Evolutionary conservation across 2,888 invertebrate genomes (phyloP).

Genomic region (Beris chalybata): DNA sequence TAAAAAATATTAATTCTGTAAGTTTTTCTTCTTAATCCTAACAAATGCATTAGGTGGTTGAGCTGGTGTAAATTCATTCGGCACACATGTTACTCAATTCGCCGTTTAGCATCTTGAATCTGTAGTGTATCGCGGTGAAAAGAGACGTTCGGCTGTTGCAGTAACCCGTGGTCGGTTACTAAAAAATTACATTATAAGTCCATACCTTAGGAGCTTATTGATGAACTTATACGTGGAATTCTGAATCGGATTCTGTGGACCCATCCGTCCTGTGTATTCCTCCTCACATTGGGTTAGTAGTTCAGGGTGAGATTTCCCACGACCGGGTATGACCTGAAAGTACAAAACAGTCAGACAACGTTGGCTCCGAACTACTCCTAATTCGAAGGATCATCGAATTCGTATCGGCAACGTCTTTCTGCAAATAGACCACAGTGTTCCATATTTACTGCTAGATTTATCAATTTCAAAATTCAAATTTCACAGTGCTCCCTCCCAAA

Average conservation of each 20-base stretch:
- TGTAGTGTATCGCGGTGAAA: slow-evolving; percentile 59
- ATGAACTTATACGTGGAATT: slow-evolving; percentile 69
- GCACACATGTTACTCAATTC: slow-evolving; percentile 73
- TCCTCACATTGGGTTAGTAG: slow-evolving; percentile 75
- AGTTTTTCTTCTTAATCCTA: slow-evolving; percentile 6
- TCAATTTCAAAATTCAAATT: no score
- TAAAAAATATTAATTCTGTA: not conserved
- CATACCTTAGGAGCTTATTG: slow-evolving; percentile 67
- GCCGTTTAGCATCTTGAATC: slow-evolving; percentile 57
- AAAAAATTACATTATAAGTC: slow-evolving; percentile 49
- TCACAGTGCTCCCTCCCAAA: no score
- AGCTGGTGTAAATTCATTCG: slow-evolving; percentile 64
- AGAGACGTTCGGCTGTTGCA: slow-evolving; percentile 83
- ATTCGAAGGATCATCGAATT: slow-evolving; percentile 87
- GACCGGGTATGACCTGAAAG: slow-evolving; percentile 76
- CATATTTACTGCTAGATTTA: no score
- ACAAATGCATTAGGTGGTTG: slow-evolving; percentile 67
- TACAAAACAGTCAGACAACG: not conserved
- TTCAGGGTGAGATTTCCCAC: slow-evolving; percentile 78
- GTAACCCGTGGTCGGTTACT: slow-evolving; percentile 69
- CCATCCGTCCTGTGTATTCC: slow-evolving; percentile 61
- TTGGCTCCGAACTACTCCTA: not conserved
- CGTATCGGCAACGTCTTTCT: slow-evolving; percentile 65
- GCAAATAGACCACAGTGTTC: slow-evolving; percentile 63
- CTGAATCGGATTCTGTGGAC: slow-evolving; percentile 79